Conservation (phyloP, 64 coral and sea anemone genomes). For the Stichodactyla mertensii region DNA sequence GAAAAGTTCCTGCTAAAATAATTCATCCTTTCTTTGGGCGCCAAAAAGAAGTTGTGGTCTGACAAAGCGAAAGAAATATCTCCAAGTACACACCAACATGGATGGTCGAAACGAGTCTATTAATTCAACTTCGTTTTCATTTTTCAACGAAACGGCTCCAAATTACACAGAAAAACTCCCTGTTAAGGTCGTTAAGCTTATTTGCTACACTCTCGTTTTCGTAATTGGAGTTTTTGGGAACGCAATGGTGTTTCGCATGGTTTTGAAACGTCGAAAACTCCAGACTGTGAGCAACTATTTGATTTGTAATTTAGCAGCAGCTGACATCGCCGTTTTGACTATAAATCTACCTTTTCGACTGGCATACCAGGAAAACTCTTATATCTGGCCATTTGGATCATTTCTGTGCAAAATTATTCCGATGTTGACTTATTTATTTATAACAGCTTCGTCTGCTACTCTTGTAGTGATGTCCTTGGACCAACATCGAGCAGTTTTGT, state of each 20-base stretch:
- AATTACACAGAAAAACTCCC: slow-evolving; percentile 30
- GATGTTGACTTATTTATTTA: slow-evolving; percentile 67
- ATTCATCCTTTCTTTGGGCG: neutral
- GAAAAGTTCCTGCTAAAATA: neutral
- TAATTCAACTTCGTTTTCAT: neutral
- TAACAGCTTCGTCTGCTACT: slow-evolving; percentile 76
- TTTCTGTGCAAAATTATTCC: slow-evolving; percentile 85
- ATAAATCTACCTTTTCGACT: slow-evolving; percentile 81
- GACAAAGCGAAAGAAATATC: too few relatives aligned
- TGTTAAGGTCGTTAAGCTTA: slow-evolving; percentile 74
- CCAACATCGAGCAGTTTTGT: slow-evolving; percentile 49
- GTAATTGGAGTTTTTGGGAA: slow-evolving; percentile 73
- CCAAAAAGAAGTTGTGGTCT: neutral
- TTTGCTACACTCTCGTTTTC: slow-evolving; percentile 71
- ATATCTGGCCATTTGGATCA: slow-evolving; percentile 78
- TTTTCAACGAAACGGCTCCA: neutral
- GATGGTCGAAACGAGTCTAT: neutral
- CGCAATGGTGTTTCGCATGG: slow-evolving; percentile 67
- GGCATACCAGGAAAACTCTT: slow-evolving; percentile 88
- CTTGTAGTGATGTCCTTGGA: slow-evolving; percentile 60
- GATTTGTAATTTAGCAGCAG: slow-evolving; percentile 82
- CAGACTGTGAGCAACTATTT: slow-evolving; percentile 74
- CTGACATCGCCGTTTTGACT: slow-evolving; percentile 72
- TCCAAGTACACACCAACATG: neutral
- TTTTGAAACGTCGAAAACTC: slow-evolving; percentile 62